These are phyloP conservation scores for Istiophorus platypterus DNA, from an alignment of 2,113 vertebrate genomes.

Conservation along the genomic window DNA sequence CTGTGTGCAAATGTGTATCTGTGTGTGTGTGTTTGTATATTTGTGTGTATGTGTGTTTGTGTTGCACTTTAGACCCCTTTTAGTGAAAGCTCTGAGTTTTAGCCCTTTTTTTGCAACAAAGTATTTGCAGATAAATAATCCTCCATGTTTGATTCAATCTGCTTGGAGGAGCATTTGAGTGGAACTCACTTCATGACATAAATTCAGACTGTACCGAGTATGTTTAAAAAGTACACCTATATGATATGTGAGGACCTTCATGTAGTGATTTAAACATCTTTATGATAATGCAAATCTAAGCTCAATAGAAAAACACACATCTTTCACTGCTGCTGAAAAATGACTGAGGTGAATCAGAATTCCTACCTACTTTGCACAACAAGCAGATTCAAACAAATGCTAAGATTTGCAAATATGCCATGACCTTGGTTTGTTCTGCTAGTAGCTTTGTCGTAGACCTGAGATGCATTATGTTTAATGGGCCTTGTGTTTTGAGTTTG, in stretches of 20 bases:
- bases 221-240: slow-evolving; percentile 4
- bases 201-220: slow-evolving; percentile 1
- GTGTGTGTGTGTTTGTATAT: slow-evolving; percentile 26
- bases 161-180: slow-evolving; percentile 29
- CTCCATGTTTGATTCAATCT: slow-evolving; percentile 54
- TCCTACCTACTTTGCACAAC: slow-evolving; percentile 4
- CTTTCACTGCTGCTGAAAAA: slow-evolving; percentile 2
- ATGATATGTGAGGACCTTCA: slow-evolving; percentile 7
- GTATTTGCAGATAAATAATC: slow-evolving; percentile 60
- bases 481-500: background rate
- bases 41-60: slow-evolving; percentile 29
- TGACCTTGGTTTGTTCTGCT: slow-evolving; percentile 19
- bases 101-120: slow-evolving; percentile 18
- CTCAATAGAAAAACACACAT: background rate
- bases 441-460: slow-evolving; percentile 9
- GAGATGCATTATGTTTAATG: slow-evolving; percentile 25
- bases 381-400: slow-evolving; percentile 56
- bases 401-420: slow-evolving; percentile 12
- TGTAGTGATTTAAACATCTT: slow-evolving; percentile 15
- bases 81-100: slow-evolving; percentile 43
- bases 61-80: slow-evolving; percentile 61
- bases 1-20: slow-evolving; percentile 8
- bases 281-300: background rate
- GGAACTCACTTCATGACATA: background rate
- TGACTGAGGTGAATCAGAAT: slow-evolving; percentile 27